Evolutionary conservation across 2,888 invertebrate genomes (phyloP).

Genomic region (Harpalus rubripes): DNA sequence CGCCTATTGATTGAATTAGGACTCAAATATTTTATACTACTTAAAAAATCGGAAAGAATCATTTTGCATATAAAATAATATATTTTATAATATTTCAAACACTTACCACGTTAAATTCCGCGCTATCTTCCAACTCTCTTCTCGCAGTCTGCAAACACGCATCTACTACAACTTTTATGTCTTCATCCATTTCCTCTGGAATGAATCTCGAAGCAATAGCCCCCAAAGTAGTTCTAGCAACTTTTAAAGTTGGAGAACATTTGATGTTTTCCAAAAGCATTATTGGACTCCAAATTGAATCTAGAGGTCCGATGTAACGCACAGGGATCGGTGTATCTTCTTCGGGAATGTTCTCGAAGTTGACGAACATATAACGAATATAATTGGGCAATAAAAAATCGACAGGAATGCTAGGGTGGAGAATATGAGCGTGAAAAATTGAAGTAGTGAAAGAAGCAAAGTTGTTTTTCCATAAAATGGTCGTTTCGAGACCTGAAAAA

Average conservation of each 20-base stretch:
- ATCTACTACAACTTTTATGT: neutral
- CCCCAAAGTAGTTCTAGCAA: neutral
- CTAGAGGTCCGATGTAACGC: neutral
- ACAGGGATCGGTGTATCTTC: neutral
- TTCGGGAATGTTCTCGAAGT: neutral
- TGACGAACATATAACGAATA: neutral
- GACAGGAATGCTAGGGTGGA: neutral
- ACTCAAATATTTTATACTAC: too few relatives aligned
- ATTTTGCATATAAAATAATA: too few relatives aligned
- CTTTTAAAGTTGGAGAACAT: neutral
- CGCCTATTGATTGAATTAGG: neutral
- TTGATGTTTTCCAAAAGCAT: neutral
- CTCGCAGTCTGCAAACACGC: neutral
- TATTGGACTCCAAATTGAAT: neutral
- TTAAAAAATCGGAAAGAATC: too few relatives aligned
- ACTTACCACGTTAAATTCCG: conserved; percentile 9
- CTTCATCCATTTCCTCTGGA: neutral
- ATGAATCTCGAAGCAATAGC: neutral
- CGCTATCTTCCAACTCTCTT: neutral
- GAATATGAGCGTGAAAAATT: neutral
- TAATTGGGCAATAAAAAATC: neutral
- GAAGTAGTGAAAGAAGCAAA: conserved; percentile 6
- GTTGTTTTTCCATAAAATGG: conserved; percentile 21
- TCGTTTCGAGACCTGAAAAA: neutral
- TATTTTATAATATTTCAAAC: too few relatives aligned